phyloP scores from a whole-genome alignment of 2,113 vertebrate species.

The Semnopithecus entellus region DNA sequence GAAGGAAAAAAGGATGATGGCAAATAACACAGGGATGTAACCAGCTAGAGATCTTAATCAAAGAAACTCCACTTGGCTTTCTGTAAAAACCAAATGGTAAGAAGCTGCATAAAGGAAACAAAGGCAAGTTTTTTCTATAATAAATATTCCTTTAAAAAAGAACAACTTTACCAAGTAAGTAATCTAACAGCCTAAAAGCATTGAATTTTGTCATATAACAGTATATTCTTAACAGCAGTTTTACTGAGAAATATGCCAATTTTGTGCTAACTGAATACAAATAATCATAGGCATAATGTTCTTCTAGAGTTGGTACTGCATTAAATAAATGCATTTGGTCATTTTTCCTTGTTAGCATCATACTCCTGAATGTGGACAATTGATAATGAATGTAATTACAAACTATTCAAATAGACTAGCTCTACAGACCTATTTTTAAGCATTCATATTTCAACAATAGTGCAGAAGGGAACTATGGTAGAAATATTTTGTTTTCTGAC shows the following conservation, averaged over 20 bases:
- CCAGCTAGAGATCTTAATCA: constrained; percentile 49
- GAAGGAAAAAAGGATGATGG: constrained; percentile 10
- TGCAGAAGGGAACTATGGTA: constrained; percentile 73
- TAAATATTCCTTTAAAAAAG: not conserved
- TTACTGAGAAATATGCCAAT: constrained; percentile 55
- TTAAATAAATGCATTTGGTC: constrained; percentile 49
- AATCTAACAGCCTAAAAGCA: constrained; percentile 5
- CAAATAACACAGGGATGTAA: not conserved
- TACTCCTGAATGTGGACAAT: not conserved
- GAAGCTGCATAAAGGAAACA: not conserved
- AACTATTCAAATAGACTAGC: constrained; percentile 61
- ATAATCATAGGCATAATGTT: constrained; percentile 33
- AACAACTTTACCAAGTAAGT: constrained; percentile 28
- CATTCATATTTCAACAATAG: constrained; percentile 77
- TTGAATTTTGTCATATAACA: not conserved
- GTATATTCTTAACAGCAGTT: constrained; percentile 48
- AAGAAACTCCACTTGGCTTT: not conserved
- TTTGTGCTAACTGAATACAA: constrained; percentile 42
- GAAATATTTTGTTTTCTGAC: constrained; percentile 76
- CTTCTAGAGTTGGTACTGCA: not conserved
- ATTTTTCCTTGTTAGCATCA: constrained; percentile 68
- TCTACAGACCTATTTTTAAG: constrained; percentile 79
- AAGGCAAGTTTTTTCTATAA: constrained; percentile 25
- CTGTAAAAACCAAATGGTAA: not conserved
- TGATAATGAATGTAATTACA: constrained; percentile 67